Evolutionary conservation across 2,888 invertebrate genomes (phyloP).

Genomic region (Eumerus sabulonum): DNA sequence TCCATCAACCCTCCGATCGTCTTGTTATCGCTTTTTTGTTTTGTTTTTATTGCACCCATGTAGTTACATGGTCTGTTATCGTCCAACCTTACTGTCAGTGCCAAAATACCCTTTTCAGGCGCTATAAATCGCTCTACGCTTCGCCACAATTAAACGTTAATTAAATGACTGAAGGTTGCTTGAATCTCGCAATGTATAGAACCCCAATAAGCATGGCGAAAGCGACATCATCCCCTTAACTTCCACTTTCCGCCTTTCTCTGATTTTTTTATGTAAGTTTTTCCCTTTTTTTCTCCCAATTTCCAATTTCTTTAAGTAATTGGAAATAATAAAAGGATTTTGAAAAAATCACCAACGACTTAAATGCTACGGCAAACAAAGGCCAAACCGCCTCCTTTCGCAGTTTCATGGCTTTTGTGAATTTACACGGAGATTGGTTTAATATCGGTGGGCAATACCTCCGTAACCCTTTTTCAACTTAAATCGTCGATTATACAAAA

Average conservation of each 20-base stretch:
- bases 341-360: slow-evolving; percentile 48
- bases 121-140: not conserved
- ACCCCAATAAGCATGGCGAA: too few species aligned
- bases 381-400: slow-evolving; percentile 32
- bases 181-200: not conserved
- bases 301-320: slow-evolving; percentile 61
- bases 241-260: too few species aligned
- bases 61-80: too few species aligned
- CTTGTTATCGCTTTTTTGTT: too few species aligned
- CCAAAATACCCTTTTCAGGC: too few species aligned
- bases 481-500: slow-evolving; percentile 59
- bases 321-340: slow-evolving; percentile 64
- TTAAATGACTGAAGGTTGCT: slow-evolving; percentile 1
- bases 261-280: too few species aligned
- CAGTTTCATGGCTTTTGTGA: slow-evolving; percentile 19
- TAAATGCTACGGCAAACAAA: slow-evolving; percentile 57
- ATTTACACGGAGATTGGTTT: slow-evolving; percentile 42
- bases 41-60: too few species aligned
- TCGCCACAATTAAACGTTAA: slow-evolving; percentile 1
- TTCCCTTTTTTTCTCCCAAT: slow-evolving; percentile 8
- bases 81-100: too few species aligned
- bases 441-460: slow-evolving; percentile 58
- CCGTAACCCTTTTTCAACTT: slow-evolving; percentile 48
- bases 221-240: slow-evolving; percentile 4
- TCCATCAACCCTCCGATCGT: too few species aligned